phyloP scores from a whole-genome alignment of 2,797 vertebrate species.

The Cryptoblepharus egeriae region DNA sequence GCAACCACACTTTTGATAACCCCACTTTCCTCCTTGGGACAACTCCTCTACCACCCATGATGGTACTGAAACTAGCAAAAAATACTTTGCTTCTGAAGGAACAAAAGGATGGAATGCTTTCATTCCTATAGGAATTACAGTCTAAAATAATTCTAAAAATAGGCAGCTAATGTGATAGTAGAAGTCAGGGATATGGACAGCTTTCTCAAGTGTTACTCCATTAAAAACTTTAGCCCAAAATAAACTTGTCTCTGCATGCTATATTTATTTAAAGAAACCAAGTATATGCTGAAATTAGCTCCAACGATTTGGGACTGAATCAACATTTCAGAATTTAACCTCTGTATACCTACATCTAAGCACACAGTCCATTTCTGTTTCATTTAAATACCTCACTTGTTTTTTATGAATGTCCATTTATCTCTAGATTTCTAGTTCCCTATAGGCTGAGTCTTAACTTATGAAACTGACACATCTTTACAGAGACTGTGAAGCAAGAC shows the following conservation, averaged over 20 bases:
- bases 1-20: no score
- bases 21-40: no score
- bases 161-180: conserved; percentile 7
- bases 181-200: conserved; percentile 21
- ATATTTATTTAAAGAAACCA: conserved; percentile 16
- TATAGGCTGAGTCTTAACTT: background rate
- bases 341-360: background rate
- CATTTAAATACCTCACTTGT: background rate
- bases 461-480: background rate
- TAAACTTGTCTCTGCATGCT: background rate
- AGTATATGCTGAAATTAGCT: conserved; percentile 5
- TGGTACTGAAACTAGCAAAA: background rate
- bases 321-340: background rate
- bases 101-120: conserved; percentile 2
- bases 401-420: background rate
- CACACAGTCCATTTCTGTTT: background rate
- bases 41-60: no score
- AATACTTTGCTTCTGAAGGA: background rate
- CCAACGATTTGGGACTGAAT: background rate
- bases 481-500: background rate
- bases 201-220: conserved; percentile 18
- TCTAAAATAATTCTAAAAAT: conserved; percentile 20
- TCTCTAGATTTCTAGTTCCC: background rate
- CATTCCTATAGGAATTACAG: conserved; percentile 14
- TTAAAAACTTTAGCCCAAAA: conserved; percentile 15